A percentile compares a stretch with the other conserved stretches of the same genome.
Evolutionary conservation across 2,113 vertebrate species (phyloP).

Genomic region (Rhineura floridana): DNA sequence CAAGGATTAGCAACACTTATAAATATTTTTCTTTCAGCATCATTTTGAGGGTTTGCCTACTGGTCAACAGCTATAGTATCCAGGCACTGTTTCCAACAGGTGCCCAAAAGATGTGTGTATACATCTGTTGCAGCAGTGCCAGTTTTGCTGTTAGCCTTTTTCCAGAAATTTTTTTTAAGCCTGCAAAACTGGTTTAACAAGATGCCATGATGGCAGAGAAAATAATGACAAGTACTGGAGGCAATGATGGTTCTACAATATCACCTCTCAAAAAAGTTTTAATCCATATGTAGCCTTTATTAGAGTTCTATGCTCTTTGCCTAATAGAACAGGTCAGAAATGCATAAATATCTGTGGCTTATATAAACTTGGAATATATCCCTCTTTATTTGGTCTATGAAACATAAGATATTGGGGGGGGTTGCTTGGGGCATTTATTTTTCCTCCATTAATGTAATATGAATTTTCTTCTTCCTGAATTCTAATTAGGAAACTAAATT

Average conservation of each 20-base stretch:
- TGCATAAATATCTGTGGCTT: background rate
- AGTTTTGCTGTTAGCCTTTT: background rate
- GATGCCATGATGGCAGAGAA: background rate
- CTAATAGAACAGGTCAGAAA: background rate
- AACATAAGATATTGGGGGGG: background rate
- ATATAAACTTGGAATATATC: background rate
- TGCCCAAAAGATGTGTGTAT: background rate
- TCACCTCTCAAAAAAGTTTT: background rate
- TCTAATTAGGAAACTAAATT: conserved; percentile 50
- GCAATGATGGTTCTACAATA: background rate
- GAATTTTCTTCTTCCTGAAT: conserved; percentile 39
- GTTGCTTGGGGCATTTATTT: background rate
- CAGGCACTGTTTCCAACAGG: background rate
- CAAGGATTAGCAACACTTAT: background rate
- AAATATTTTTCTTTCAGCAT: background rate
- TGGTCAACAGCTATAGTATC: too few species aligned
- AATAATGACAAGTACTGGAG: too few species aligned
- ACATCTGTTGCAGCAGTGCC: background rate
- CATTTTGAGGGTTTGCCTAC: too few species aligned
- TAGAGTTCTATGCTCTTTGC: background rate
- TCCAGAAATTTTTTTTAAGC: background rate
- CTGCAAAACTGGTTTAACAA: background rate
- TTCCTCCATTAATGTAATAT: conserved; percentile 55
- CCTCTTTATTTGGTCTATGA: background rate
- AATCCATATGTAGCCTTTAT: background rate